Conservation (phyloP, 2,113 vertebrate genomes). For the Anoura caudifer region DNA sequence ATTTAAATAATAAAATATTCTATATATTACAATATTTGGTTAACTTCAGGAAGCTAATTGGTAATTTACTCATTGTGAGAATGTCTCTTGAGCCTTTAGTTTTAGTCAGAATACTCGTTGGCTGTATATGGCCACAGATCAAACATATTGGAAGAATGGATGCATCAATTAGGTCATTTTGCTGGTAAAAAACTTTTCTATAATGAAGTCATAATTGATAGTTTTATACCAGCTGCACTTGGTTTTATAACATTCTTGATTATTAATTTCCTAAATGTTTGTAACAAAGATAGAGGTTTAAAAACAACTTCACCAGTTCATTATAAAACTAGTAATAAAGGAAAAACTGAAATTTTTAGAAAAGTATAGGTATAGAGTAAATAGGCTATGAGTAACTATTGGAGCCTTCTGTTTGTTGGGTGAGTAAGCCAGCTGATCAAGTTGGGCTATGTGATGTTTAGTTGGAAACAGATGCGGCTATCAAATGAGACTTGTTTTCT, state of each 20-base stretch:
- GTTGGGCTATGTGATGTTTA: not conserved
- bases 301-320: not conserved
- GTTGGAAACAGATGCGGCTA: not conserved
- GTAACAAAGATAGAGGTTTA: not conserved
- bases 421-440: not conserved
- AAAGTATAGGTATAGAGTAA: not conserved
- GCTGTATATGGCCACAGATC: not conserved
- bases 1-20: slow-evolving; percentile 19
- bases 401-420: not conserved
- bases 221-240: not conserved
- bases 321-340: not conserved
- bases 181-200: not conserved
- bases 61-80: not conserved
- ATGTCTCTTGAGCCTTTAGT: not conserved
- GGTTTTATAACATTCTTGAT: not conserved
- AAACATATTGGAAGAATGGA: not conserved
- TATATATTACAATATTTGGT: not conserved
- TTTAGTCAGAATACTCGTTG: not conserved
- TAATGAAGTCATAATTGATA: not conserved
- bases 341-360: not conserved
- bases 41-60: not conserved
- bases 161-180: not conserved
- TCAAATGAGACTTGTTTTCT: not conserved
- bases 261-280: slow-evolving; percentile 1
- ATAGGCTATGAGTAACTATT: not conserved